These are phyloP conservation scores for Drosophila teissieri DNA, from an alignment of 1,140 invertebrate genomes.

Conservation along the genomic window DNA sequence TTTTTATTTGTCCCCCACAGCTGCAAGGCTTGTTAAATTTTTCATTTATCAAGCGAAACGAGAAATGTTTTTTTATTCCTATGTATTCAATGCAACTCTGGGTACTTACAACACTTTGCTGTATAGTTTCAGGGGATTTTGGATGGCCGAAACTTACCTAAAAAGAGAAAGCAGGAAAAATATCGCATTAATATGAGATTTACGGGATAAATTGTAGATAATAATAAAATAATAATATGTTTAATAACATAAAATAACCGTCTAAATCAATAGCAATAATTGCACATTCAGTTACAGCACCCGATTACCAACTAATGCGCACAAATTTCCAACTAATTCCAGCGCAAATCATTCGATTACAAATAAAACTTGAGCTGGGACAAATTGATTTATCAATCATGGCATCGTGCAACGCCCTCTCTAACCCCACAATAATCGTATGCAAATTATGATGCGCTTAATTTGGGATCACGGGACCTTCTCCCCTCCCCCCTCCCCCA, in stretches of 20 bases:
- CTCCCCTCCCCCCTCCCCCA: background rate
- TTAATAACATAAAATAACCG: too few relatives aligned
- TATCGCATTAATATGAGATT: background rate
- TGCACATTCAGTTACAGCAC: background rate
- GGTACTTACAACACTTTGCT: conserved; percentile 64
- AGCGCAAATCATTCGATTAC: conserved; percentile 31
- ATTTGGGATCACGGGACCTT: conserved; percentile 35
- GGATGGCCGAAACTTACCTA: conserved; percentile 60
- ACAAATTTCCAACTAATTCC: conserved; percentile 36
- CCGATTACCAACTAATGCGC: conserved; percentile 14
- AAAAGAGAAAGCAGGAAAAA: conserved; percentile 43
- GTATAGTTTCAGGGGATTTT: conserved; percentile 17
- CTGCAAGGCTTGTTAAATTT: conserved; percentile 61
- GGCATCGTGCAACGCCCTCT: conserved; percentile 6
- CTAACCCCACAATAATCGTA: conserved; percentile 43
- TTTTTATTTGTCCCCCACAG: conserved; percentile 17
- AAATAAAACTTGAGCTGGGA: conserved; percentile 44
- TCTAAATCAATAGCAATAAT: background rate
- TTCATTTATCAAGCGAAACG: conserved; percentile 56
- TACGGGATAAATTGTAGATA: background rate
- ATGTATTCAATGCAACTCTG: conserved; percentile 21
- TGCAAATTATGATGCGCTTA: conserved; percentile 56
- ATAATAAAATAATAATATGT: too few relatives aligned
- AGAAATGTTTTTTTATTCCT: conserved; percentile 11
- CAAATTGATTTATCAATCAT: conserved; percentile 41